A percentile compares a stretch with the other conserved stretches of the same genome.
Evolutionary conservation across 2,797 vertebrate genomes (phyloP).

Genomic region (Heterohyrax brucei): DNA sequence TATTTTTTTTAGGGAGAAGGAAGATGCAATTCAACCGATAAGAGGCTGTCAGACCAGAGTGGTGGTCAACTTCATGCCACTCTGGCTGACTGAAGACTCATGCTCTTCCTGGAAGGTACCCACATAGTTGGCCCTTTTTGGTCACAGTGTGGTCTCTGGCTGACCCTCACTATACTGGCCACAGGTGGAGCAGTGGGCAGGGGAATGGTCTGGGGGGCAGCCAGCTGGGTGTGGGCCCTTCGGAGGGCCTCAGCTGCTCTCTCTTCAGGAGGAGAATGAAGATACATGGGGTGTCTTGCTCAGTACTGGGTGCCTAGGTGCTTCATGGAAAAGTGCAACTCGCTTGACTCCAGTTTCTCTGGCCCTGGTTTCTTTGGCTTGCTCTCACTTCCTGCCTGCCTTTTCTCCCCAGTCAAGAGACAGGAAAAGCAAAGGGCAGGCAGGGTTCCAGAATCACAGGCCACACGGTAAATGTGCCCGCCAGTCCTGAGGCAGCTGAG

Average conservation of each 20-base stretch:
- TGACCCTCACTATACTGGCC: too few species aligned
- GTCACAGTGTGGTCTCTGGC: too few species aligned
- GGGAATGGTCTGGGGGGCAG: too few species aligned
- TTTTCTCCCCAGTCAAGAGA: not conserved
- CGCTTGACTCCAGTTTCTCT: too few species aligned
- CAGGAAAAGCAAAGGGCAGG: not conserved
- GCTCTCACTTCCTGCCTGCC: not conserved
- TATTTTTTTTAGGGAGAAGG: too few species aligned
- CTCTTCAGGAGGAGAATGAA: not conserved
- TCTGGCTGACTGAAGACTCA: too few species aligned
- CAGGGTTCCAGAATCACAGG: not conserved
- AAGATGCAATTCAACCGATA: too few species aligned
- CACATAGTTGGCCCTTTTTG: too few species aligned
- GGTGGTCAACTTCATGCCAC: not conserved
- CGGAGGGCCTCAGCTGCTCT: too few species aligned
- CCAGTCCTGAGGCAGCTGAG: not conserved
- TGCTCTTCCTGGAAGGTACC: too few species aligned
- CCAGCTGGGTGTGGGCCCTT: too few species aligned
- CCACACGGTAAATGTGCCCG: not conserved
- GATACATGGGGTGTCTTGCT: rapidly evolving
- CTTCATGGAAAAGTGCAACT: rapidly evolving
- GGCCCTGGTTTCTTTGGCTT: not conserved
- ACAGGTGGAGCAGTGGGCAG: too few species aligned
- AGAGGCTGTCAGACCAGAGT: not conserved
- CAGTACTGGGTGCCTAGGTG: rapidly evolving